Conservation (phyloP, 2,888 invertebrate species). For the Melanargia galathea region DNA sequence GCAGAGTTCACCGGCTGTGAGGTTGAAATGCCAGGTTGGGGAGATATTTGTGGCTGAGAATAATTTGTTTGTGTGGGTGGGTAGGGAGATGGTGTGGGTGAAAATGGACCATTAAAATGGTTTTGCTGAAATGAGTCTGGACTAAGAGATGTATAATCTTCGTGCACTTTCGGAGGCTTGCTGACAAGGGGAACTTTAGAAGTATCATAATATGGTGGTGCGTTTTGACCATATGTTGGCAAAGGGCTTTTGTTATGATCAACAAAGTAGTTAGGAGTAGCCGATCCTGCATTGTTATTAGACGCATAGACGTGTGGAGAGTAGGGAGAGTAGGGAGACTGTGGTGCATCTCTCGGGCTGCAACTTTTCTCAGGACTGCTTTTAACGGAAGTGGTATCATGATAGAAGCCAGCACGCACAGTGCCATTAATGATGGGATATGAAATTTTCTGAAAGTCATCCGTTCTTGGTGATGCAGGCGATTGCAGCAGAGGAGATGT, state of each 20-base stretch:
- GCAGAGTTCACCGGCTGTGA: slow-evolving; percentile 45
- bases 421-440: slow-evolving; percentile 90
- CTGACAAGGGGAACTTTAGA: slow-evolving; percentile 69
- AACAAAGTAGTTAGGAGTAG: slow-evolving; percentile 70
- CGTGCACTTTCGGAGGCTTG: slow-evolving; percentile 78
- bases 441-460: slow-evolving; percentile 85
- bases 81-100: slow-evolving; percentile 66
- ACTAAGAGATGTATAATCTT: slow-evolving; percentile 80
- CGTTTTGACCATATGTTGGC: slow-evolving; percentile 72
- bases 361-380: slow-evolving; percentile 93
- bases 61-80: slow-evolving; percentile 63
- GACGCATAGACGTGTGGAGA: slow-evolving; percentile 76
- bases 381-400: slow-evolving; percentile 92
- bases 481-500: slow-evolving; percentile 88
- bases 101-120: slow-evolving; percentile 69
- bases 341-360: slow-evolving; percentile 88
- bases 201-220: slow-evolving; percentile 84
- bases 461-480: slow-evolving; percentile 89
- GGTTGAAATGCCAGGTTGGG: slow-evolving; percentile 51
- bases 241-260: slow-evolving; percentile 76
- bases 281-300: slow-evolving; percentile 59
- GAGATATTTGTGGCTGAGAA: slow-evolving; percentile 59
- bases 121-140: slow-evolving; percentile 81
- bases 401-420: slow-evolving; percentile 93
- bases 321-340: slow-evolving; percentile 74